phyloP scores from a whole-genome alignment of 2,797 vertebrate genomes.

The Artibeus lituratus region DNA sequence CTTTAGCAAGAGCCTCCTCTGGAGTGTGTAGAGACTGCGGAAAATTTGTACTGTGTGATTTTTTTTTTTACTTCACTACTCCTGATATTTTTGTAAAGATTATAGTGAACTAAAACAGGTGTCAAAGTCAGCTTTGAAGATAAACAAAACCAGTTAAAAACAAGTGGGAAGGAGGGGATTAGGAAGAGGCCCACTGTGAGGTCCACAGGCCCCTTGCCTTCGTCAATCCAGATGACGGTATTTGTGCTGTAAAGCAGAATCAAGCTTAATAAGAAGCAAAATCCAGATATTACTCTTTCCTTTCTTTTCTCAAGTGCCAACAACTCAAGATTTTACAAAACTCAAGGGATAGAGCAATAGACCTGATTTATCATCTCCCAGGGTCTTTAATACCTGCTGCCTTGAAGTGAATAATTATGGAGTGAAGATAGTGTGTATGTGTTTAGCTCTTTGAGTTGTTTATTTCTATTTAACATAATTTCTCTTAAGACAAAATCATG shows the following conservation, averaged over 20 bases:
- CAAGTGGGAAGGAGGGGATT: not conserved
- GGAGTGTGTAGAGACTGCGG: not conserved
- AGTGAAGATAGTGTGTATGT: not conserved
- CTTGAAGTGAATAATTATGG: not conserved
- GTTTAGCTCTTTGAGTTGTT: not conserved
- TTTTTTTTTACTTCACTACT: not conserved
- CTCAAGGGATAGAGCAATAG: not conserved
- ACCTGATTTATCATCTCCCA: not conserved
- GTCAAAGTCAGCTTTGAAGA: not conserved
- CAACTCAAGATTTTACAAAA: not conserved
- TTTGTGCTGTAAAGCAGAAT: not conserved
- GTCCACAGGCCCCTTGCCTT: not conserved
- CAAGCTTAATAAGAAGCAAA: not conserved
- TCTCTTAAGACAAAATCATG: constrained; percentile 25
- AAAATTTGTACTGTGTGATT: not conserved
- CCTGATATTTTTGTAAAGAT: constrained; percentile 36
- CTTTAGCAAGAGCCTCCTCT: not conserved
- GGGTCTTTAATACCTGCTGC: not conserved
- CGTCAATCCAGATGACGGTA: not conserved
- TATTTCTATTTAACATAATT: constrained; percentile 38
- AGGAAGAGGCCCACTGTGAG: not conserved
- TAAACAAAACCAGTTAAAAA: constrained; percentile 4
- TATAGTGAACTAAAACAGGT: not conserved
- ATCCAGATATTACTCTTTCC: not conserved
- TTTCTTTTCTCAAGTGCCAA: constrained; percentile 2